A percentile compares a stretch with the other conserved stretches of the same genome.
Conservation (phyloP, 2,113 vertebrate genomes). For the Calonectris borealis region DNA sequence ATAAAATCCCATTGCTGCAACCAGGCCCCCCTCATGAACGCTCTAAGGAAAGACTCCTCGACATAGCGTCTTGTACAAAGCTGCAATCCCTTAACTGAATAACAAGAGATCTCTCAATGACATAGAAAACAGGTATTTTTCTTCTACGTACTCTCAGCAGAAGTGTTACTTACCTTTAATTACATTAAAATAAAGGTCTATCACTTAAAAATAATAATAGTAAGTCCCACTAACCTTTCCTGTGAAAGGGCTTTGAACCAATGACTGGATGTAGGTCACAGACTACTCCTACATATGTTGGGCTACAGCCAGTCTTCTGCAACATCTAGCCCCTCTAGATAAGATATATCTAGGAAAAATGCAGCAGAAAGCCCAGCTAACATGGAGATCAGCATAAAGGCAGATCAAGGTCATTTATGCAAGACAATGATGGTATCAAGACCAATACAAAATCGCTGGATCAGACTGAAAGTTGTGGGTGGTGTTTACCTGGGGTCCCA, state of each 20-base stretch:
- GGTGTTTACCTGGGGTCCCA: not conserved
- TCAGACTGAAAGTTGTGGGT: not conserved
- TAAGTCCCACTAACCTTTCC: not conserved
- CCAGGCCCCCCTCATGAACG: not conserved
- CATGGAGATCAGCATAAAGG: not conserved
- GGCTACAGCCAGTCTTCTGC: not conserved
- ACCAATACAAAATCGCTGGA: not conserved
- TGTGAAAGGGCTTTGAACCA: not conserved
- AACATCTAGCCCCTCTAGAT: not conserved
- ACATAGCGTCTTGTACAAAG: not conserved
- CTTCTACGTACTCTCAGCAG: not conserved
- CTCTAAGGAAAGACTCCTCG: not conserved
- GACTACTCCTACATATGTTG: not conserved
- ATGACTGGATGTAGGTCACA: not conserved
- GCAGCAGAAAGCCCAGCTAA: not conserved
- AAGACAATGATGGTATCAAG: not conserved
- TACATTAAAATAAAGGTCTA: not conserved
- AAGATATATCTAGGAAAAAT: not conserved
- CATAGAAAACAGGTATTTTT: not conserved
- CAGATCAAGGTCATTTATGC: not conserved
- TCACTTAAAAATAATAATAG: not conserved
- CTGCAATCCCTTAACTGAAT: not conserved
- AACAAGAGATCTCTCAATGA: not conserved
- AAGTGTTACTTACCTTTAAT: not conserved
- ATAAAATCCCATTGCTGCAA: not conserved